These are phyloP conservation scores for Leucopternis melanops DNA, from an alignment of 2,113 vertebrate species.

Conservation along the genomic window DNA sequence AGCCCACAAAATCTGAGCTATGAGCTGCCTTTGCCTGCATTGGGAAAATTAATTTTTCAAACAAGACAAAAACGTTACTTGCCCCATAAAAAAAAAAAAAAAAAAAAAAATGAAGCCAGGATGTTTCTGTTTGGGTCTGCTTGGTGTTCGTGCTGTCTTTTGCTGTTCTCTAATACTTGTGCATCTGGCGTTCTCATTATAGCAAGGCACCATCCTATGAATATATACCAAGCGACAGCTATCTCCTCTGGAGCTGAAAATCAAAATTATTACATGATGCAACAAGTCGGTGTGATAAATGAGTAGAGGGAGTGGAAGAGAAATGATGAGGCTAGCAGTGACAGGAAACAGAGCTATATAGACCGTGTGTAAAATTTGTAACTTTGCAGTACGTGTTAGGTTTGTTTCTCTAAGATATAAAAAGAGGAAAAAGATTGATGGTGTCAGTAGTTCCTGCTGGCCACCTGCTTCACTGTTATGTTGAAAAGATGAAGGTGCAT, in stretches of 20 bases:
- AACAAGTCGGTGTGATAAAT: neutral
- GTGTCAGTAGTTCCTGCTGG: neutral
- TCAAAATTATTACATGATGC: neutral
- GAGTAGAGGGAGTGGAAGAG: neutral
- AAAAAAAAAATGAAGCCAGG: neutral
- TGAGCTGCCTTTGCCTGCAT: neutral
- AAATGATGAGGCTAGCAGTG: neutral
- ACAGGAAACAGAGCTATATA: neutral
- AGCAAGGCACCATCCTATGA: neutral
- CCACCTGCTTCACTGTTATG: neutral
- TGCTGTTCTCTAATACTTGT: neutral
- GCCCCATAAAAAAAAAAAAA: neutral
- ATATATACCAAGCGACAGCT: neutral
- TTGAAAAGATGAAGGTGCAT: neutral
- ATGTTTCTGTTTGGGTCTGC: neutral
- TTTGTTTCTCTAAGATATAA: neutral
- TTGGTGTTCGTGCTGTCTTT: neutral
- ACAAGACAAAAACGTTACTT: neutral
- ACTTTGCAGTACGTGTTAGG: neutral
- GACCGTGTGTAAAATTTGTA: neutral
- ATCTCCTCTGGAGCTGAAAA: neutral
- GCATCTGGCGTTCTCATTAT: neutral
- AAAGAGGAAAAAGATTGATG: neutral
- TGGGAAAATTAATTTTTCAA: neutral
- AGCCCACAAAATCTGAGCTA: neutral